phyloP scores from a whole-genome alignment of 2,797 vertebrate genomes.

The Cirrhinus molitorella region DNA sequence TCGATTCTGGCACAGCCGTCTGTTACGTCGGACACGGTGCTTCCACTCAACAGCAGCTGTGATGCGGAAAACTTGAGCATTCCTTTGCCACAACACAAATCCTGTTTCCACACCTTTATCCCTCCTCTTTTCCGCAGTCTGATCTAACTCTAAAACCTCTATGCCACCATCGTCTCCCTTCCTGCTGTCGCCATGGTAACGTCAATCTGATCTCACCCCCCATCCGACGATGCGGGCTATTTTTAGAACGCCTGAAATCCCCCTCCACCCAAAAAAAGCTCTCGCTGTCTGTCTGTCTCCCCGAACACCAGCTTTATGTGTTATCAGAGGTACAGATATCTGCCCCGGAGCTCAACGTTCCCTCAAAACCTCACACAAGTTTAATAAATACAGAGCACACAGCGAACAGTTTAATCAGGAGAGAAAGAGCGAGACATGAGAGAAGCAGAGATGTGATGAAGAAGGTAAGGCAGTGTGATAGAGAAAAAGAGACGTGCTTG shows the following conservation, averaged over 20 bases:
- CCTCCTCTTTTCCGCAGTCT: slow-evolving; percentile 28
- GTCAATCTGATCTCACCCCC: slow-evolving; percentile 61
- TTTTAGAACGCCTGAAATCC: slow-evolving; percentile 65
- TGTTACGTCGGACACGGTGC: not conserved
- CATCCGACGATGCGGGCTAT: slow-evolving; percentile 57
- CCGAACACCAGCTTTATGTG: slow-evolving; percentile 46
- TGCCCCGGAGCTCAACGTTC: slow-evolving; percentile 47
- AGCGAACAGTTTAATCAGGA: slow-evolving; percentile 1
- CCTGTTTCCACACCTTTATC: slow-evolving; percentile 36
- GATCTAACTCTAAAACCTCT: slow-evolving; percentile 41
- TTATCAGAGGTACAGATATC: slow-evolving; percentile 55
- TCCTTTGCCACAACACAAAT: slow-evolving; percentile 19
- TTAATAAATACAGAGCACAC: slow-evolving; percentile 20
- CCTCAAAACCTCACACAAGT: slow-evolving; percentile 34
- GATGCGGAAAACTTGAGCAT: slow-evolving; percentile 36
- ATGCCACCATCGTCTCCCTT: slow-evolving; percentile 45
- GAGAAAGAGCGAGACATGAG: not conserved
- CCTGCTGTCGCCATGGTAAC: slow-evolving; percentile 63
- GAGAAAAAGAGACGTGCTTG: slow-evolving; percentile 16
- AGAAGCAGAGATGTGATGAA: slow-evolving; percentile 6
- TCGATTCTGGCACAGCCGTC: not conserved
- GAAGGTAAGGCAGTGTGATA: not conserved
- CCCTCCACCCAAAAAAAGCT: slow-evolving; percentile 48
- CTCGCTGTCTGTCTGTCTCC: slow-evolving; percentile 23
- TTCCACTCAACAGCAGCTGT: not conserved